phyloP scores from a whole-genome alignment of 2,113 vertebrate species.

The Toxotes chatareus region DNA sequence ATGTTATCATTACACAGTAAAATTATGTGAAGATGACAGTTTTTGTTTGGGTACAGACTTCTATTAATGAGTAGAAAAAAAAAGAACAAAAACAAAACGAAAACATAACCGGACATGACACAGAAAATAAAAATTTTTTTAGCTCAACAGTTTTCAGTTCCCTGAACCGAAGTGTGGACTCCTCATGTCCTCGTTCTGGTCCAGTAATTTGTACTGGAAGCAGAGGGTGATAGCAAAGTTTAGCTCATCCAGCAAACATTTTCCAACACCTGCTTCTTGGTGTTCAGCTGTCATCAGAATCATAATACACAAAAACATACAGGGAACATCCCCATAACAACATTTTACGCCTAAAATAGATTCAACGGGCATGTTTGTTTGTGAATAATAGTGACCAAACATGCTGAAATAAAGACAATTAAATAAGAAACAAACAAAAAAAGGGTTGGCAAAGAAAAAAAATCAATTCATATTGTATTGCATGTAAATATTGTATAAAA shows the following conservation, averaged over 20 bases:
- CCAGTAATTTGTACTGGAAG: constrained; percentile 68
- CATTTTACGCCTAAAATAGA: constrained; percentile 63
- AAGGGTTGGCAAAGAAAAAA: constrained; percentile 71
- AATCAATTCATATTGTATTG: constrained; percentile 83
- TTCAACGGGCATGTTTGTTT: constrained; percentile 72
- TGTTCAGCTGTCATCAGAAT: constrained; percentile 73
- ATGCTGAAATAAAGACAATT: constrained; percentile 79
- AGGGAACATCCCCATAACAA: constrained; percentile 48
- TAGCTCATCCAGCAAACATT: constrained; percentile 69
- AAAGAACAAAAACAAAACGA: constrained; percentile 47
- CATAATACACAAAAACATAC: constrained; percentile 63
- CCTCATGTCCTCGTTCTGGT: constrained; percentile 39
- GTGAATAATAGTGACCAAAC: constrained; percentile 76
- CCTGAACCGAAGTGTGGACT: constrained; percentile 57
- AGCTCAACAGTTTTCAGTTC: constrained; percentile 47
- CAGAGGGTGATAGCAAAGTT: constrained; percentile 65
- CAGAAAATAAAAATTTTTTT: constrained; percentile 46
- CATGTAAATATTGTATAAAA: constrained; percentile 90
- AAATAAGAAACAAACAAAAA: constrained; percentile 74
- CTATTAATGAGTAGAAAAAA: constrained; percentile 52
- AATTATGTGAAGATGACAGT: constrained; percentile 16
- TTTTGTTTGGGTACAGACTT: constrained; percentile 47
- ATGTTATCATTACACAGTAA: constrained; percentile 46
- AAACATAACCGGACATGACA: constrained; percentile 58
- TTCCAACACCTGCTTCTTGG: constrained; percentile 61